phyloP scores from a whole-genome alignment of 1,140 invertebrate genomes.

The Camponotus pennsylvanicus region DNA sequence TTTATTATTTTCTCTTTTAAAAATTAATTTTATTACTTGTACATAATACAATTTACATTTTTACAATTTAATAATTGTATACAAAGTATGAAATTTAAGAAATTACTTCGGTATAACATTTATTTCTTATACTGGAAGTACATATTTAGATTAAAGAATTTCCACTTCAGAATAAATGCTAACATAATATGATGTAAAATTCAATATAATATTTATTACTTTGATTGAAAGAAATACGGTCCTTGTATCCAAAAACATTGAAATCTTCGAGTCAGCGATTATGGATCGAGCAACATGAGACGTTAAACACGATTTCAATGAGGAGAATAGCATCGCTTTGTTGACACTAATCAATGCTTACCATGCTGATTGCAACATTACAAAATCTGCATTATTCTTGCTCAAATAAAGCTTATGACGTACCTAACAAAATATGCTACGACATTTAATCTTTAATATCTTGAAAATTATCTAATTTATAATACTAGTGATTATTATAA shows the following conservation, averaged over 20 bases:
- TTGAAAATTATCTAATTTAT: neutral
- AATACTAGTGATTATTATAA: neutral
- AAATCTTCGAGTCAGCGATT: slow-evolving; percentile 51
- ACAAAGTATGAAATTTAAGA: too few relatives aligned
- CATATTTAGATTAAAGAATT: neutral
- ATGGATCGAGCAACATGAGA: slow-evolving; percentile 22
- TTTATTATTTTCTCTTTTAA: neutral
- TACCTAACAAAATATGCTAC: neutral
- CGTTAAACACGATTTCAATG: slow-evolving; percentile 23
- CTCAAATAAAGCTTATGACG: neutral
- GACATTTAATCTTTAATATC: neutral
- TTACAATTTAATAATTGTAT: too few relatives aligned
- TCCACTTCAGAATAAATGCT: neutral
- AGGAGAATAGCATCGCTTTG: slow-evolving; percentile 42
- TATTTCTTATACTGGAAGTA: neutral
- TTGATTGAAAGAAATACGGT: slow-evolving; percentile 1
- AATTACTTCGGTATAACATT: neutral
- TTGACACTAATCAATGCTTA: slow-evolving; percentile 55
- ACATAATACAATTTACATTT: too few relatives aligned
- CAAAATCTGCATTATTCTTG: neutral
- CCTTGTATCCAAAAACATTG: slow-evolving; percentile 14
- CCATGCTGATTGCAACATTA: slow-evolving; percentile 27
- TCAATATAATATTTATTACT: neutral
- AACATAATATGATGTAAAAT: neutral
- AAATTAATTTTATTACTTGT: neutral